Base-by-base conservation (phyloP, 1,140 invertebrate genomes). In the Drosophila nigrodunni region DNA sequence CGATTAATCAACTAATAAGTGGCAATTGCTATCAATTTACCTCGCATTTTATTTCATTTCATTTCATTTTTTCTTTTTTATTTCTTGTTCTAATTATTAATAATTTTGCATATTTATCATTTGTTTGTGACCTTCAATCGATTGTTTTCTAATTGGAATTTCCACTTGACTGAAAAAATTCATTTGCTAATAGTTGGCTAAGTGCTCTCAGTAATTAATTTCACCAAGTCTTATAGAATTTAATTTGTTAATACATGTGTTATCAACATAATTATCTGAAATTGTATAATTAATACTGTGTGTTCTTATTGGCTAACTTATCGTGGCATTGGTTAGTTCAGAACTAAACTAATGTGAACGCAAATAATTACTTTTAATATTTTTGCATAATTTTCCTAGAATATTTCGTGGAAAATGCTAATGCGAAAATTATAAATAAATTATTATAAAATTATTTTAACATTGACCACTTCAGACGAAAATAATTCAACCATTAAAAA, bases 1-100 rank as follows among this genome's bases (percentile, higher is more conserved):
- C 68, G 74, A 76, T 76, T 76, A 76, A 76, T 76, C 69, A 76
- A 30, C 25, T 30, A 72, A 60, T 55, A 49, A 72, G 25, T 57
- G 66, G 68, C 55, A 66, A 76, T 76, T 72, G 69, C 54, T 46
- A 47, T 18, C 55, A 65, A 21, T 61, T 59, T 35, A 65, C 67
- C 71, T 55, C 18, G 7, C 18, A 2, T 46, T 35, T 21, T 43
- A n/a, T 30, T 52, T 30, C 7, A 30, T 37, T 52, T 30, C 7
- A 30, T 37, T 34, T 8, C n/a, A 37, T 37, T 13, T 54, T 25
- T 8, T 55, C 3, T n/a, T 11, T 58, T 49, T 30, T n/a, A 39
- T 11, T 41, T 34, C 10, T 11, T 13, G 25, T 30, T 18, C 7
- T 25, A 5, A 39, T 64, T 54, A 64, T 55, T 55, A 55, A 25